Evolutionary conservation across 2,113 vertebrate genomes (phyloP), one percentile per base, ranked within the genome.

Genomic region (Oncorhynchus gorbuscha): DNA sequence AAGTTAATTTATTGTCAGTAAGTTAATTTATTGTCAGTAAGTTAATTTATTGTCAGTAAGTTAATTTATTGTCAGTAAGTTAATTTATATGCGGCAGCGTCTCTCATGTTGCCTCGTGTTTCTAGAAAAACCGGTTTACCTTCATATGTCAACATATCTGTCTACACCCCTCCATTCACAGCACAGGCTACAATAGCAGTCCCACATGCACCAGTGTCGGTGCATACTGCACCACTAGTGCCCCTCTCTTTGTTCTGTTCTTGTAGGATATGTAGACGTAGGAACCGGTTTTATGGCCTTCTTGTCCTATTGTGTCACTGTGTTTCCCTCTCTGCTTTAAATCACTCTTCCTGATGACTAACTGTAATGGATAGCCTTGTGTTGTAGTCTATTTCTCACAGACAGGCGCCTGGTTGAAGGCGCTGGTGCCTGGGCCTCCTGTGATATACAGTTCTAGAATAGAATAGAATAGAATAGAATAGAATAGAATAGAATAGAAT

Each of bases 281-380:
- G 48, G 66, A 70, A 80, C 74, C 28, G 11, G 8, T 75, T 77
- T 77, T 35, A 67, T 45, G 35, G 26, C 64, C 66, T 7, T 26
- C 26, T 79, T 72, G 64, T 75, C 39, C 69, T 69, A 28, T n/a
- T 61, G 55, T 71, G 12, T 30, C 39, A n/a, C 8, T 14, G 30
- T 55, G 24, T 65, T 16, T 48, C 20, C 24, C 13, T 5, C 8
- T 73, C 71, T 58, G 39, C 39, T 45, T 45, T 9, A 45, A 11
- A 45, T 11, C 39, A 11, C 39, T 45, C 8, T 45, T 59, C 20
- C 58, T 65, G 32, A 64, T 45, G n/a, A n/a, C 4, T 68, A 39
- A 9, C 5, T n/a, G 7, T 4, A 3, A 65, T 45, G 35, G 28
- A 48, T 45, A 14, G 8, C 72, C 55, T 35, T 48, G 16, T n/a